A percentile compares a stretch with the other conserved stretches of the same genome.
phyloP scores from a whole-genome alignment of 2,113 vertebrate species.

The Coryphaenoides rupestris region DNA sequence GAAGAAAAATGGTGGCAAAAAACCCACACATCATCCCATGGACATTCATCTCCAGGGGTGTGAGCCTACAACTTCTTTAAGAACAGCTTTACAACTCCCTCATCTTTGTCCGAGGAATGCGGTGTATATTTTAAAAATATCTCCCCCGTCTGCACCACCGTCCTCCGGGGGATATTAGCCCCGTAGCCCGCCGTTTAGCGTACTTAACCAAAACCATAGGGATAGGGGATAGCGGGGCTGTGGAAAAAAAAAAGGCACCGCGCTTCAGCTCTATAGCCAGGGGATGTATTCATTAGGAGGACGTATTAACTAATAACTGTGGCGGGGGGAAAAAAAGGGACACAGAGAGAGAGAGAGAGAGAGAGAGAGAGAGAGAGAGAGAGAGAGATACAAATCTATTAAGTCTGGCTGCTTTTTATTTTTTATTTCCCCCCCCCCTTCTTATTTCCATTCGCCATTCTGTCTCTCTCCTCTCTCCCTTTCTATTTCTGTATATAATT shows the following conservation, averaged over 20 bases:
- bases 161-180: constrained; percentile 45
- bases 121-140: constrained; percentile 27
- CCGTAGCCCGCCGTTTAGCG: constrained; percentile 53
- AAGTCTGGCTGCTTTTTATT: constrained; percentile 5
- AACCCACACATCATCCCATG: no score
- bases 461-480: no score
- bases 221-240: constrained; percentile 51
- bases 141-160: constrained; percentile 31
- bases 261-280: background rate
- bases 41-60: no score
- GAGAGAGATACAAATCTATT: constrained; percentile 45
- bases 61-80: no score
- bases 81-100: constrained; percentile 1
- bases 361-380: no score
- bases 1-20: no score
- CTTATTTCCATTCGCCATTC: no score
- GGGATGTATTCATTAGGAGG: constrained; percentile 25
- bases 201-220: constrained; percentile 55
- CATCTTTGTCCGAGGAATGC: constrained; percentile 25
- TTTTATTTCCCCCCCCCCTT: background rate
- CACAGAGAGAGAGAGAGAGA: no score
- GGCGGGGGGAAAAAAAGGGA: constrained; percentile 48
- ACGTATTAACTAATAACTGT: constrained; percentile 28
- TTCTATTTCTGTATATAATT: no score
- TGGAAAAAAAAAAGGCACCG: constrained; percentile 66